Evolutionary conservation across 2,888 invertebrate genomes (phyloP).

Genomic region (Rhingia rostrata): DNA sequence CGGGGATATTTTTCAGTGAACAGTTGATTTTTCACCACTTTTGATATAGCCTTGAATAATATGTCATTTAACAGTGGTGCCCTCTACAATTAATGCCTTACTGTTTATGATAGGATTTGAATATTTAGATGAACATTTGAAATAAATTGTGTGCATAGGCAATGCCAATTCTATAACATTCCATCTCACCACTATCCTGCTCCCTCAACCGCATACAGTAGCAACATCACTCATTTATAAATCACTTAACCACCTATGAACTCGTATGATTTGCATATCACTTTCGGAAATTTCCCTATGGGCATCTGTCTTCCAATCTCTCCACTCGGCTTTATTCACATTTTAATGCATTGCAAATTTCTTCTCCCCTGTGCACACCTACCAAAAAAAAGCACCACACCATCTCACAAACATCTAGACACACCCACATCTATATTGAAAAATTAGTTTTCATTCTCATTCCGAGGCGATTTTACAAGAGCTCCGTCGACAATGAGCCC

Average conservation of each 20-base stretch:
- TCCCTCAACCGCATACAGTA: no score
- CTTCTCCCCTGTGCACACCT: neutral
- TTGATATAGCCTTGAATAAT: no score
- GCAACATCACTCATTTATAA: constrained; percentile 46
- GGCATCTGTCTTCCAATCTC: constrained; percentile 1
- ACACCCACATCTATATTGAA: constrained; percentile 49
- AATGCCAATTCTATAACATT: neutral
- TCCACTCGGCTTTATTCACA: neutral
- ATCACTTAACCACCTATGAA: constrained; percentile 42
- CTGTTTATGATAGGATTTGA: no score
- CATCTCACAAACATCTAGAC: neutral
- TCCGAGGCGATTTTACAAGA: constrained; percentile 38
- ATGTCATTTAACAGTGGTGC: no score
- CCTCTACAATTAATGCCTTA: no score
- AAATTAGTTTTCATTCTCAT: constrained; percentile 67
- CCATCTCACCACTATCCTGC: no score
- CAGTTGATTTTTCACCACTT: no score
- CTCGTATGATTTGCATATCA: constrained; percentile 59
- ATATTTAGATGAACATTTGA: neutral
- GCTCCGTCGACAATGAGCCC: constrained; percentile 27
- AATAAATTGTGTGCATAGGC: neutral
- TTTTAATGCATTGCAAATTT: constrained; percentile 62
- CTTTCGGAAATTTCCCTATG: constrained; percentile 54
- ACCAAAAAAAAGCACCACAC: neutral
- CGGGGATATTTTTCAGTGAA: no score